Evolutionary conservation across 2,888 invertebrate species (phyloP).

Genomic region (Tinea semifulvella): DNA sequence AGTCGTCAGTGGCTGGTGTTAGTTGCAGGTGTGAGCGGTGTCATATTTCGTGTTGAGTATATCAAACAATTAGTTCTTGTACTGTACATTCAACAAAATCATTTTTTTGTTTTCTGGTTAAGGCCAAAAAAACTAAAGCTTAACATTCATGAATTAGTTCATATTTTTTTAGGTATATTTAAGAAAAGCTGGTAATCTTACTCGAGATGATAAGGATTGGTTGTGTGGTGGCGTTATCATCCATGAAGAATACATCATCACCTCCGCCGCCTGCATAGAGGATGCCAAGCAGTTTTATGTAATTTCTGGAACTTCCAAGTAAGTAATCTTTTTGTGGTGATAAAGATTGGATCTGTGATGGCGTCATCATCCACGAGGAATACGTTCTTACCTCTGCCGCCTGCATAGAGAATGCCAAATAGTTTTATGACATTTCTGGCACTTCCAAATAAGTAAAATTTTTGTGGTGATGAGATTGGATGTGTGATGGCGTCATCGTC

Average conservation of each 20-base stretch:
- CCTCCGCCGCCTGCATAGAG: constrained; percentile 48
- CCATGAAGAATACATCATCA: constrained; percentile 39
- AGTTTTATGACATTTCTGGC: constrained; percentile 49
- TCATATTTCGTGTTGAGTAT: no score
- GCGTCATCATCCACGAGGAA: constrained; percentile 38
- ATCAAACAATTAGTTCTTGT: no score
- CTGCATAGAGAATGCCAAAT: constrained; percentile 47
- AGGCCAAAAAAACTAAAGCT: no score
- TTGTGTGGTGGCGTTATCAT: constrained; percentile 39
- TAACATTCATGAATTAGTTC: no score
- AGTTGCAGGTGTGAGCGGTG: no score
- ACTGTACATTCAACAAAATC: no score
- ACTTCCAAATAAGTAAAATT: constrained; percentile 45
- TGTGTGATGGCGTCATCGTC: constrained; percentile 39
- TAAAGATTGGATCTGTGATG: constrained; percentile 33
- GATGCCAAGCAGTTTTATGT: constrained; percentile 50
- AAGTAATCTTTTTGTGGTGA: constrained; percentile 21
- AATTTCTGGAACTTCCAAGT: constrained; percentile 52
- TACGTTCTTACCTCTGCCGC: constrained; percentile 43
- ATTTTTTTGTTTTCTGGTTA: no score
- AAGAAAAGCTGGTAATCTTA: constrained; percentile 11
- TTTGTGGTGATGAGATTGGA: no score
- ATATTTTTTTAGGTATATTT: constrained; percentile 4
- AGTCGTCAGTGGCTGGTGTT: no score
- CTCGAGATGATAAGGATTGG: constrained; percentile 28